Conservation (phyloP, 2,797 vertebrate species). For the Ispidina picta region DNA sequence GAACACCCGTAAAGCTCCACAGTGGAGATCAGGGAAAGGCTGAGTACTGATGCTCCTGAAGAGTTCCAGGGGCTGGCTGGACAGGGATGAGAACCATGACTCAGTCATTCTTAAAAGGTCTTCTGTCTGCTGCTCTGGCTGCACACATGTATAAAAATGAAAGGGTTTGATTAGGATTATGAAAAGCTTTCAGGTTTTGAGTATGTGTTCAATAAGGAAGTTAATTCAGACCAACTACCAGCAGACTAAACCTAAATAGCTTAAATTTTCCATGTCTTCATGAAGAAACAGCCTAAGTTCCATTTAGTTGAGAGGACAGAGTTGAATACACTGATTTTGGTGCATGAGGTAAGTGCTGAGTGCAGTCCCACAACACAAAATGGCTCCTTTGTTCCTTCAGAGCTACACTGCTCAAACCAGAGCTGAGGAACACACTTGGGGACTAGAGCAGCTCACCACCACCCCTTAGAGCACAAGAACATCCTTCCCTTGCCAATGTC, state of each 20-base stretch:
- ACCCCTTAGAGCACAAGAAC: not conserved
- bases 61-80: conserved; percentile 87
- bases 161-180: not conserved
- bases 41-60: conserved; percentile 90
- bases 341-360: not conserved
- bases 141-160: fast-evolving
- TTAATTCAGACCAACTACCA: not conserved
- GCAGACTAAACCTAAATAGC: not conserved
- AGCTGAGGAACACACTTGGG: not conserved
- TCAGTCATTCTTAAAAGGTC: conserved; percentile 91
- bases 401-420: not conserved
- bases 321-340: not conserved
- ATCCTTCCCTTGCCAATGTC: not conserved
- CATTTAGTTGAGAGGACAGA: not conserved
- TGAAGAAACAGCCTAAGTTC: not conserved
- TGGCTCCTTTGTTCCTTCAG: not conserved
- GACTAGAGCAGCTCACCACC: not conserved
- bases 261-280: not conserved
- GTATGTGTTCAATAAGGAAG: not conserved
- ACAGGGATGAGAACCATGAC: conserved; percentile 89
- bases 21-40: conserved; percentile 94
- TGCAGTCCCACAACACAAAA: not conserved
- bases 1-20: conserved; percentile 87
- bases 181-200: not conserved
- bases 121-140: conserved; percentile 94